A percentile compares a stretch with the other conserved stretches of the same genome.
These are phyloP conservation scores for Agrotis puta DNA, from an alignment of 2,888 invertebrate species.

Conservation along the genomic window DNA sequence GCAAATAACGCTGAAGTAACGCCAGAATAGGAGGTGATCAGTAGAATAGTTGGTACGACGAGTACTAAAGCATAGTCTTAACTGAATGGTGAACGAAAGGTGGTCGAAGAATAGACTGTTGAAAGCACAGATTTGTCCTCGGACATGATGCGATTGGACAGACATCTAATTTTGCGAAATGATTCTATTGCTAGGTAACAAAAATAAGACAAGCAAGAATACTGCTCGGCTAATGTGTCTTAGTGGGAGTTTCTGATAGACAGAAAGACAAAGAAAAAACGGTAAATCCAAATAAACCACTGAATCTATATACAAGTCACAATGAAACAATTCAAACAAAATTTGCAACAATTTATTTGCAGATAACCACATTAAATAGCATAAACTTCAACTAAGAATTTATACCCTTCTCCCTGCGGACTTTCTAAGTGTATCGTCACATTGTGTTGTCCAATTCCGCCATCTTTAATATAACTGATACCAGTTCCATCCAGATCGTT, in stretches of 20 bases:
- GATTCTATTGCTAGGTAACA: neutral
- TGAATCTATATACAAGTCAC: neutral
- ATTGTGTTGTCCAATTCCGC: constrained; percentile 65
- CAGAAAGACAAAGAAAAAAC: no score
- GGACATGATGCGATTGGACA: neutral
- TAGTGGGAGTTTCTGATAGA: no score
- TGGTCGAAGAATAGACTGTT: no score
- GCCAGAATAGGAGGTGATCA: neutral
- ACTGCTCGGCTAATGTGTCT: no score
- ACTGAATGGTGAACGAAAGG: neutral
- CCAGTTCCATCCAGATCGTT: constrained; percentile 67
- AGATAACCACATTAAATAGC: constrained; percentile 44
- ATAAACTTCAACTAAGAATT: constrained; percentile 69
- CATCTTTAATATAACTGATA: constrained; percentile 63
- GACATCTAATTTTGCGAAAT: neutral
- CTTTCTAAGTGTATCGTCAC: constrained; percentile 68
- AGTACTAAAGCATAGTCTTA: neutral
- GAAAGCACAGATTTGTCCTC: neutral
- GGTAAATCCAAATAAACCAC: no score
- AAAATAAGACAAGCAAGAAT: neutral
- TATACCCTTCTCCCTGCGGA: constrained; percentile 65
- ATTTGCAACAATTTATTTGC: constrained; percentile 21
- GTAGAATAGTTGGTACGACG: no score
- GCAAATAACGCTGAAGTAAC: neutral
- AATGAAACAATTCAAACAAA: constrained; percentile 11